phyloP scores from a whole-genome alignment of 1,140 invertebrate genomes.

The Bombus soroeensis region DNA sequence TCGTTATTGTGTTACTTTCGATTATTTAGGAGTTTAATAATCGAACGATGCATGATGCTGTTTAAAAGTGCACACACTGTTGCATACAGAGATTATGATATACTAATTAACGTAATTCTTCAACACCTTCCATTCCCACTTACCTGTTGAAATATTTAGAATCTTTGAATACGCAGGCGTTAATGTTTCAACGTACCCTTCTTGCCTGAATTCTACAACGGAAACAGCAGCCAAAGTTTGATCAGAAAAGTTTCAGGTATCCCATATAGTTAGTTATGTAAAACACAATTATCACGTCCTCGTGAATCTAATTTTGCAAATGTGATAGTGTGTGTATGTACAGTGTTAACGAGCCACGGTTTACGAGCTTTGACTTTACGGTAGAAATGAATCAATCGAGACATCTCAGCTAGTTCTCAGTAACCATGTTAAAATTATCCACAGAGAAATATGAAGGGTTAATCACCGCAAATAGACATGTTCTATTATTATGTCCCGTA shows the following conservation, averaged over 20 bases:
- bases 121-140: not conserved
- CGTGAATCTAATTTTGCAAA: not conserved
- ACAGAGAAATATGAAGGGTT: not conserved
- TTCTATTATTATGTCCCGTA: not conserved
- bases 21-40: not conserved
- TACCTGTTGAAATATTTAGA: not conserved
- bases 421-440: not conserved
- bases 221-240: not conserved
- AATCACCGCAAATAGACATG: not conserved
- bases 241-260: conserved; percentile 7
- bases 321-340: not conserved
- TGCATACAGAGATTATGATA: not conserved
- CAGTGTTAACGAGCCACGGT: not conserved
- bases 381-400: not conserved
- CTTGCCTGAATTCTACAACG: not conserved
- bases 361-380: not conserved
- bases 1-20: too few relatives aligned
- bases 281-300: not conserved
- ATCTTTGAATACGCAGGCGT: not conserved
- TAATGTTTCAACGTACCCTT: not conserved
- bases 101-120: not conserved
- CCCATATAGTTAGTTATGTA: not conserved
- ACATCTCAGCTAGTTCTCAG: not conserved
- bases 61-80: not conserved
- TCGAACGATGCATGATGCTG: not conserved